phyloP scores from a whole-genome alignment of 2,888 invertebrate genomes.

The Alviniconcha strummeri region DNA sequence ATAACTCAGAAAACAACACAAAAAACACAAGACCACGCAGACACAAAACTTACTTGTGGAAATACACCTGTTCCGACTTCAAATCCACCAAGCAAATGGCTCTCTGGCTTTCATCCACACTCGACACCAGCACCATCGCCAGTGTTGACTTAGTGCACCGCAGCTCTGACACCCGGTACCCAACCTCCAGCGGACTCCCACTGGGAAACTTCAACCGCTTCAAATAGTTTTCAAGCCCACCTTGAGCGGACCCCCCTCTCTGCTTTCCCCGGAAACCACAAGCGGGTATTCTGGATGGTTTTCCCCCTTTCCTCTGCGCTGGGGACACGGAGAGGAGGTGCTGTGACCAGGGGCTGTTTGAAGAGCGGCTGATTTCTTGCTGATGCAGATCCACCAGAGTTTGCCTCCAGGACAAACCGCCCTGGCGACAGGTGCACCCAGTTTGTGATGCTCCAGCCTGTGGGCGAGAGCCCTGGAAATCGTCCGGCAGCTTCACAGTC shows the following conservation, averaged over 20 bases:
- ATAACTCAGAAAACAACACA: no score
- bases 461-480: neutral
- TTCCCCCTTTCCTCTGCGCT: neutral
- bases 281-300: neutral
- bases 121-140: conserved; percentile 1
- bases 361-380: neutral
- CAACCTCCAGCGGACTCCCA: conserved; percentile 16
- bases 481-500: neutral
- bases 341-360: neutral
- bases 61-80: neutral
- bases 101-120: neutral
- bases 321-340: neutral
- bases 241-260: neutral
- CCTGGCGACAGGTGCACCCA: conserved; percentile 7
- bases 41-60: conserved; percentile 9
- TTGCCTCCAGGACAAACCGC: conserved; percentile 6
- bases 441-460: neutral
- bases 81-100: conserved; percentile 20
- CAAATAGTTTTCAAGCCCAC: neutral
- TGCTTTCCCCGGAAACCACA: neutral
- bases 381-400: conserved; percentile 9
- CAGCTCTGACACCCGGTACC: conserved; percentile 7
- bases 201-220: neutral
- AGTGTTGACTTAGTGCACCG: neutral
- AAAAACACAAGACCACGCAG: no score